Evolutionary conservation across 2,113 vertebrate genomes (phyloP), one percentile per base, ranked within the genome.

Genomic region (Centrocercus urophasianus): DNA sequence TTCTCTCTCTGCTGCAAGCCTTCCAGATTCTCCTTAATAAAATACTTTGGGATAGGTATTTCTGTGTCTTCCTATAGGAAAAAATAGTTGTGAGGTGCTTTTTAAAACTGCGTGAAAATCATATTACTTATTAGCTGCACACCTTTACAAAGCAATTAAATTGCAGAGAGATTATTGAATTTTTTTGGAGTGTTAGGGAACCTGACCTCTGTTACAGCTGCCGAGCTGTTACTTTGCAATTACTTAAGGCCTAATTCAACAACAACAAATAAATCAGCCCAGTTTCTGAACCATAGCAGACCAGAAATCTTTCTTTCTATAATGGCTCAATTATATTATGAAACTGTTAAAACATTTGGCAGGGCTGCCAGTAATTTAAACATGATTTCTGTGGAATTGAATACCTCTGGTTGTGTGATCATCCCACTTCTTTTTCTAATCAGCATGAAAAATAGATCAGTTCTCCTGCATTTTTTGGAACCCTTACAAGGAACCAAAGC

Each of bases 31-130:
- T 99, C 98, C 75, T 98, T 98, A 86, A 98, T 25, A 84, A 99
- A 98, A 65, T 98, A 99, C 40, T 73, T 98, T 56, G 98, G 98
- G 47, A 99, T 98, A 76, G 98, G 98, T 64, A 99, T 97, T 80
- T 99, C 98, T 83, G 98, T 73, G n/a, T 98, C 97, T 93, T 98
- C 97, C 98, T 99, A 47, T 27, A 63, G 34, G 59, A 89, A 93
- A 43, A 87, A 90, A 92, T 8, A 70, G 32, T 25, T 15, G 72
- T 0, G 3, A 52, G 22, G 72, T 67, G 16, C 30, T 83, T 93
- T 71, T 88, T 50, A 82, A 50, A 67, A 64, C 30, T 54, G 47
- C 8, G 40, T 59, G 80, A 89, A 93, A 95, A 86, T 76, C 34
- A 34, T 12, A 4, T 56, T 76, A 25, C 6, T 45, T 85, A 81